phyloP scores from a whole-genome alignment of 2,797 vertebrate species.

The Ispidina picta region DNA sequence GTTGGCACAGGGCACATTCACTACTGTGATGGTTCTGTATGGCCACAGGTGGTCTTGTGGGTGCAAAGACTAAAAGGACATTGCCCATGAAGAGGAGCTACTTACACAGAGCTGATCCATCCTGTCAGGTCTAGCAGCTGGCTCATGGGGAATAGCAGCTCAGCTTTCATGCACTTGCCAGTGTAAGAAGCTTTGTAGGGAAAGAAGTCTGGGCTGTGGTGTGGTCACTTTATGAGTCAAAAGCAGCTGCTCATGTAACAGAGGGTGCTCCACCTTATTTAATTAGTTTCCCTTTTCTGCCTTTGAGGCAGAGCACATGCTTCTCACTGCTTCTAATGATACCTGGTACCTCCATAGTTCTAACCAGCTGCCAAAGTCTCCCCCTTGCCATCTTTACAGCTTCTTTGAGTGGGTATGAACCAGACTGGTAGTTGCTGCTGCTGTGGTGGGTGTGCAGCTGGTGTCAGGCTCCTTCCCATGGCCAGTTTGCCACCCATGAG shows the following conservation, averaged over 20 bases:
- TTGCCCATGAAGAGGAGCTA: background rate
- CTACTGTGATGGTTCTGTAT: background rate
- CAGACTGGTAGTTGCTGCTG: background rate
- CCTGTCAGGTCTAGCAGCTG: background rate
- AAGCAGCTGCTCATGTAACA: background rate
- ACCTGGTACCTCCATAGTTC: background rate
- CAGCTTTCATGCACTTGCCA: background rate
- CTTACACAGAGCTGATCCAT: background rate
- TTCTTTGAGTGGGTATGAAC: background rate
- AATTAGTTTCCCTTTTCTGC: background rate
- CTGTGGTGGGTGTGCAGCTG: background rate
- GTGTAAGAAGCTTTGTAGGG: background rate
- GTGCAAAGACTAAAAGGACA: background rate
- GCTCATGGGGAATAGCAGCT: background rate
- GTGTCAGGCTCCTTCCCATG: background rate
- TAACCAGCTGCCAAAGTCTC: background rate
- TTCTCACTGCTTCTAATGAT: fast-evolving
- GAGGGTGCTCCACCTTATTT: background rate
- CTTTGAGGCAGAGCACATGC: background rate
- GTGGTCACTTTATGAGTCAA: background rate
- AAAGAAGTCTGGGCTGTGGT: background rate
- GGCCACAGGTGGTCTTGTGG: background rate
- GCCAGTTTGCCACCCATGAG: background rate
- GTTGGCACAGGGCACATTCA: fast-evolving
- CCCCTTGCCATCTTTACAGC: background rate